Evolutionary conservation across 1,140 invertebrate genomes (phyloP).

Genomic region (Schlechtendalia chinensis): DNA sequence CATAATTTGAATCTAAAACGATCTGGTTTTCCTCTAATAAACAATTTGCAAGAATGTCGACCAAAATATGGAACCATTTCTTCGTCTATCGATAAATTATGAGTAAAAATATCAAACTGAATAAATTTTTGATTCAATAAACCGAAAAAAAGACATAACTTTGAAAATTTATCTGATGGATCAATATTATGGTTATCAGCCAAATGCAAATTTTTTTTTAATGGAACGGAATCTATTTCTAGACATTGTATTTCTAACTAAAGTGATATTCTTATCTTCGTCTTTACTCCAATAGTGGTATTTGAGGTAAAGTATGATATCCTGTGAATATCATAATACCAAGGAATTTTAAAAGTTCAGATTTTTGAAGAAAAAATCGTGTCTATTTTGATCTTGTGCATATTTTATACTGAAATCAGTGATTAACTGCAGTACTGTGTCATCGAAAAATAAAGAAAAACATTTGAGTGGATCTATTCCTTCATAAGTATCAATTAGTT

Average conservation of each 20-base stretch:
- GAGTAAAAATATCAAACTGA: conserved; percentile 55
- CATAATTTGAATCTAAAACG: conserved; percentile 59
- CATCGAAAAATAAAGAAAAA: conserved; percentile 2
- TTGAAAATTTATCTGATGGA: not conserved
- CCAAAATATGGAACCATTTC: conserved; percentile 35
- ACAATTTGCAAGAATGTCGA: conserved; percentile 46
- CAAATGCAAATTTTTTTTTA: conserved; percentile 1
- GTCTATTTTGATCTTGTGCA: not conserved
- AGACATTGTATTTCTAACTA: not conserved
- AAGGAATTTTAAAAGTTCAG: too few species aligned
- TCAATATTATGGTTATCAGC: not conserved
- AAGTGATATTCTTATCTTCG: not conserved
- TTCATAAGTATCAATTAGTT: not conserved
- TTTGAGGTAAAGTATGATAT: too few species aligned
- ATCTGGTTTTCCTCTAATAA: conserved; percentile 54
- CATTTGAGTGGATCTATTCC: not conserved
- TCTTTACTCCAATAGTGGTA: conserved; percentile 18
- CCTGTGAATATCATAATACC: too few species aligned
- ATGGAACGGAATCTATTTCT: not conserved
- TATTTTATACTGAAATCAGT: not conserved
- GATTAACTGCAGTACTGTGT: not conserved
- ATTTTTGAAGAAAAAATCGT: not conserved
- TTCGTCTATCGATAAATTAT: conserved; percentile 52
- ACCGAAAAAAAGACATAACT: conserved; percentile 1
- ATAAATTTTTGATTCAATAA: conserved; percentile 35